Conservation (phyloP, 1,140 invertebrate genomes). For the Drosophila ironensis region DNA sequence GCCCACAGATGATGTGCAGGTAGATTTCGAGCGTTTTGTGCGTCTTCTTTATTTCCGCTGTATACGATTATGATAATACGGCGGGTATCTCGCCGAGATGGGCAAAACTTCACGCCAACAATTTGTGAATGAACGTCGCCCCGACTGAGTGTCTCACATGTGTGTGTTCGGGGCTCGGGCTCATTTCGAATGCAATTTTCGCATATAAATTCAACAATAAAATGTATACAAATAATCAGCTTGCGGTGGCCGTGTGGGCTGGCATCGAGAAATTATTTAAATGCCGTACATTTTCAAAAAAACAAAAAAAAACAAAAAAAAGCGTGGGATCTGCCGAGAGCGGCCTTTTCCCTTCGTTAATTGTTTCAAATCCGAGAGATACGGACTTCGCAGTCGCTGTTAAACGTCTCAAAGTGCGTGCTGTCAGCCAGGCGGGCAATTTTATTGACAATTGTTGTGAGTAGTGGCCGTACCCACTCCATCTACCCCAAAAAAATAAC, state of each 20-base stretch:
- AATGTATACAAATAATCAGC: conserved; percentile 64
- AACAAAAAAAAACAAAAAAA: conserved; percentile 38
- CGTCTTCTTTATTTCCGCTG: conserved; percentile 66
- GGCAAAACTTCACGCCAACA: conserved; percentile 51
- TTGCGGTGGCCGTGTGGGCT: conserved; percentile 54
- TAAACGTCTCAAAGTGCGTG: conserved; percentile 60
- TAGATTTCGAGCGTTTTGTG: conserved; percentile 39
- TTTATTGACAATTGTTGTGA: conserved; percentile 74
- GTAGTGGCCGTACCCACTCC: conserved; percentile 14
- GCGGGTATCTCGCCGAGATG: conserved; percentile 31
- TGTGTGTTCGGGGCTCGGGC: too few species aligned
- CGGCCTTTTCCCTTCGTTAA: conserved; percentile 26
- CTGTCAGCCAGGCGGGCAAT: conserved; percentile 46
- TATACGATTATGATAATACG: conserved; percentile 64
- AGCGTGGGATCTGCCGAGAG: conserved; percentile 60
- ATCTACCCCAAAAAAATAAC: conserved; percentile 5
- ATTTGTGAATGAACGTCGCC: conserved; percentile 51
- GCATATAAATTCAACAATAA: conserved; percentile 75
- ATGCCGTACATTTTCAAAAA: conserved; percentile 55
- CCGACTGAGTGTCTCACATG: not conserved
- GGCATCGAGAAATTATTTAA: conserved; percentile 68
- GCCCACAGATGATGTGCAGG: conserved; percentile 31
- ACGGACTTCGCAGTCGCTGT: conserved; percentile 27
- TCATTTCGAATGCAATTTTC: conserved; percentile 73
- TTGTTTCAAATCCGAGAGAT: conserved; percentile 35